Conservation (phyloP, 1,140 invertebrate genomes). For the Meloidogyne chitwoodi region DNA sequence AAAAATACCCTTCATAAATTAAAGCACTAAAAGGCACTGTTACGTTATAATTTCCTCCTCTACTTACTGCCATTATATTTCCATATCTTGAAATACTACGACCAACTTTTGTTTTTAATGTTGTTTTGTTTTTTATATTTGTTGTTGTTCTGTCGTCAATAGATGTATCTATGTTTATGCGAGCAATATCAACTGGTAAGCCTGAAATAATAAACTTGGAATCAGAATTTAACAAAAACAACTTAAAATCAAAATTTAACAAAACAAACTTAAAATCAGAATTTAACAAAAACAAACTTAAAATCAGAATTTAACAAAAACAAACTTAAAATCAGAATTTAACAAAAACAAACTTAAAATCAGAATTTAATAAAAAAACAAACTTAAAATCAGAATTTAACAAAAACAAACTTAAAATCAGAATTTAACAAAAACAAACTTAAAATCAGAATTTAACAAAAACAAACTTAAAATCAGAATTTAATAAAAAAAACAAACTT, state of each 20-base stretch:
- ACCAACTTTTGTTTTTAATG: not conserved
- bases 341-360: too few relatives aligned
- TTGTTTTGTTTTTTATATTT: not conserved
- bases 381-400: too few relatives aligned
- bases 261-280: not conserved
- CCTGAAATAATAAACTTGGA: constrained; percentile 13
- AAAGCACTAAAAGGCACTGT: constrained; percentile 38
- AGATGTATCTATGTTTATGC: constrained; percentile 33
- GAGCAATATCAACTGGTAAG: constrained; percentile 30
- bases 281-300: too few relatives aligned
- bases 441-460: not conserved
- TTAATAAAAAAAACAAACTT: too few relatives aligned
- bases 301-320: too few relatives aligned
- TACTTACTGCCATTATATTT: constrained; percentile 47
- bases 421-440: not conserved
- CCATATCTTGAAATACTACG: constrained; percentile 18
- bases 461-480: too few relatives aligned
- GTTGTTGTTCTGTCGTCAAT: not conserved
- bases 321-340: too few relatives aligned
- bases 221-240: too few relatives aligned
- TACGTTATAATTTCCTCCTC: constrained; percentile 48
- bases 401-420: not conserved
- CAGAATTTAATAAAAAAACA: too few relatives aligned
- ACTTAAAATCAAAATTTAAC: not conserved
- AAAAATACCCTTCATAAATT: constrained; percentile 33